Conservation (phyloP, 2,888 invertebrate species). For the Cataglyphis altisquamis region DNA sequence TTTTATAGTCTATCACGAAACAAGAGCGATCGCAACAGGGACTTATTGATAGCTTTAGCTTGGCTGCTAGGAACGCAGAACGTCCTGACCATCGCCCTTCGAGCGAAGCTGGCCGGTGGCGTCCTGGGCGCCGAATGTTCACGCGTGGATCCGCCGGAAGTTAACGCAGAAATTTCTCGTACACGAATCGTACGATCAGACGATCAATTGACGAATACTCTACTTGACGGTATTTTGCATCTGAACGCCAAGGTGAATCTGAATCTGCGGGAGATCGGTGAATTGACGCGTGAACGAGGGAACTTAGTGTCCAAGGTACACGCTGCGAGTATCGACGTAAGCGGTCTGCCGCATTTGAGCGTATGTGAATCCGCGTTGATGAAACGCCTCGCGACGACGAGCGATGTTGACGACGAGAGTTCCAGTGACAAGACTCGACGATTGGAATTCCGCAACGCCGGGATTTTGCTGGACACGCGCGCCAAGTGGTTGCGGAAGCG, state of each 20-base stretch:
- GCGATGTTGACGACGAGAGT: not conserved
- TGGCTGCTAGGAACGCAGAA: slow-evolving; percentile 82
- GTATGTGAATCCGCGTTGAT: slow-evolving; percentile 73
- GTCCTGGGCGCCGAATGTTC: slow-evolving; percentile 79
- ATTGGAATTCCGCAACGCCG: slow-evolving; percentile 63
- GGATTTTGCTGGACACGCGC: slow-evolving; percentile 71
- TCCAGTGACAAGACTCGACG: slow-evolving; percentile 54
- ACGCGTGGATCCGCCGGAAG: not conserved
- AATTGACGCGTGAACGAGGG: slow-evolving; percentile 70
- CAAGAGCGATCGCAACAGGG: slow-evolving; percentile 76
- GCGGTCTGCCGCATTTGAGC: slow-evolving; percentile 77
- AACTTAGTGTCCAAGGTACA: slow-evolving; percentile 75
- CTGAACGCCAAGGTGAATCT: slow-evolving; percentile 74
- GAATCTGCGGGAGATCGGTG: slow-evolving; percentile 76
- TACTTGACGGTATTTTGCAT: slow-evolving; percentile 67
- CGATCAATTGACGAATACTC: not conserved
- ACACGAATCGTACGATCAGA: not conserved
- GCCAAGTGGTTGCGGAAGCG: slow-evolving; percentile 73
- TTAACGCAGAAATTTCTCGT: not conserved
- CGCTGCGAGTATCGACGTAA: slow-evolving; percentile 69
- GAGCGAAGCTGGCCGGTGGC: slow-evolving; percentile 74
- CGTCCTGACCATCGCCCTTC: slow-evolving; percentile 73
- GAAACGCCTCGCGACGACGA: slow-evolving; percentile 63
- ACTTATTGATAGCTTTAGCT: slow-evolving; percentile 83
- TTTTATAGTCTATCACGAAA: slow-evolving; percentile 81